Conservation (phyloP, 2,113 vertebrate species). For the Hystrix cristata region DNA sequence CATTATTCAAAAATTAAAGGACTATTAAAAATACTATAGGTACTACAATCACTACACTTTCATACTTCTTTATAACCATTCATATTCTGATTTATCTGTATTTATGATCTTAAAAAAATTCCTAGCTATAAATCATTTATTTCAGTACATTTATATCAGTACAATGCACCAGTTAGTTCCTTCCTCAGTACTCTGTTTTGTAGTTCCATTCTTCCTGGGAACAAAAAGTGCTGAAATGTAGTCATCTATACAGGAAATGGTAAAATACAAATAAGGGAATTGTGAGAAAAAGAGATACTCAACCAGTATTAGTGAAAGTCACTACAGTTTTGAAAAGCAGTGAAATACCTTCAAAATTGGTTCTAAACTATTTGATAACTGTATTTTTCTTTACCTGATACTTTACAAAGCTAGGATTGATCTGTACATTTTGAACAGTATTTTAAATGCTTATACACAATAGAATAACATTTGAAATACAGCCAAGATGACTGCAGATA, state of each 20-base stretch:
- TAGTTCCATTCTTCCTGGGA: constrained; percentile 53
- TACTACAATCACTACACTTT: background rate
- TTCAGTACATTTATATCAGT: background rate
- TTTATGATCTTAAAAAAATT: constrained; percentile 16
- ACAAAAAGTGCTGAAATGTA: constrained; percentile 41
- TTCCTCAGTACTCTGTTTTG: background rate
- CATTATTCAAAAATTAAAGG: constrained; percentile 28
- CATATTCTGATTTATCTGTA: constrained; percentile 45
- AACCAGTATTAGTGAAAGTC: constrained; percentile 43
- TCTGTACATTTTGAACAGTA: background rate
- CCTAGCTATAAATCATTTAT: constrained; percentile 22
- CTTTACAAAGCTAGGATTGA: constrained; percentile 15
- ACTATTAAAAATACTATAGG: background rate
- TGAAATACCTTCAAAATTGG: constrained; percentile 40
- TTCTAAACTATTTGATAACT: constrained; percentile 55
- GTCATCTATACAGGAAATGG: background rate
- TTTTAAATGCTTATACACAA: constrained; percentile 30
- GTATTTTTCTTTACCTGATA: constrained; percentile 53
- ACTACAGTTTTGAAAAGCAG: constrained; percentile 52
- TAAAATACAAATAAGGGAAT: constrained; percentile 53
- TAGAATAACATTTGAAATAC: constrained; percentile 57
- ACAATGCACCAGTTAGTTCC: background rate
- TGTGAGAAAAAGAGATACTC: constrained; percentile 47
- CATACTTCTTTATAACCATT: constrained; percentile 8
- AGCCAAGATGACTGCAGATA: constrained; percentile 45